A percentile compares a stretch with the other conserved stretches of the same genome.
Evolutionary conservation across 2,888 invertebrate genomes (phyloP).

Genomic region (Galerucella nymphaeae): DNA sequence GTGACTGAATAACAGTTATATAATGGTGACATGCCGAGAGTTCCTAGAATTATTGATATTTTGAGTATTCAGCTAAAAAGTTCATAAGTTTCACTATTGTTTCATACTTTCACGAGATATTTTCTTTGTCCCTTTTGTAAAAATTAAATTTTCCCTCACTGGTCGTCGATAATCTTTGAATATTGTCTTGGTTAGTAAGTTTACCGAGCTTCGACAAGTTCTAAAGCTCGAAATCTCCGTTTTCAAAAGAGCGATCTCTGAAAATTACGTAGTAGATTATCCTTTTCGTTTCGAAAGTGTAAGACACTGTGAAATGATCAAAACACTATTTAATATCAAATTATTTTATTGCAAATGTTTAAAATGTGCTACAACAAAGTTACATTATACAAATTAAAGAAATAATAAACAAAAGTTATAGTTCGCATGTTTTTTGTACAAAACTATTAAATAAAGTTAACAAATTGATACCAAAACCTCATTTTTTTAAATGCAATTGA

Average conservation of each 20-base stretch:
- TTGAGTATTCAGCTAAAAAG: no score
- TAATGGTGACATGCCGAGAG: no score
- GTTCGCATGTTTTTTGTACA: slow-evolving; percentile 34
- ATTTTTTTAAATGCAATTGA: neutral
- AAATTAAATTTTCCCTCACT: slow-evolving; percentile 21
- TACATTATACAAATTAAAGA: neutral
- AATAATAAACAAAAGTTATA: slow-evolving; percentile 8
- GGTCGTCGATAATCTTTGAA: slow-evolving; percentile 24
- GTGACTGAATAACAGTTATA: no score
- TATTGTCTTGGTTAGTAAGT: slow-evolving; percentile 21
- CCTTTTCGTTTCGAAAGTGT: no score
- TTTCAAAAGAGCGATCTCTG: slow-evolving; percentile 6
- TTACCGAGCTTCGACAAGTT: slow-evolving; percentile 16
- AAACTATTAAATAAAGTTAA: neutral
- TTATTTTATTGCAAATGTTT: slow-evolving; percentile 20
- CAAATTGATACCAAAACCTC: slow-evolving; percentile 2
- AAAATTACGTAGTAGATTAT: neutral
- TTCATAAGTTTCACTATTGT: no score
- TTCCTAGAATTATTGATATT: no score
- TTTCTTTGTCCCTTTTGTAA: slow-evolving; percentile 13
- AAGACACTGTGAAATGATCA: no score
- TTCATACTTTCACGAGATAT: neutral
- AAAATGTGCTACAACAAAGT: slow-evolving; percentile 22
- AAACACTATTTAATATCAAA: neutral
- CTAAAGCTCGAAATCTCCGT: slow-evolving; percentile 9